Base-by-base conservation (phyloP, 2,797 vertebrate genomes). In the Notolabrus celidotus region DNA sequence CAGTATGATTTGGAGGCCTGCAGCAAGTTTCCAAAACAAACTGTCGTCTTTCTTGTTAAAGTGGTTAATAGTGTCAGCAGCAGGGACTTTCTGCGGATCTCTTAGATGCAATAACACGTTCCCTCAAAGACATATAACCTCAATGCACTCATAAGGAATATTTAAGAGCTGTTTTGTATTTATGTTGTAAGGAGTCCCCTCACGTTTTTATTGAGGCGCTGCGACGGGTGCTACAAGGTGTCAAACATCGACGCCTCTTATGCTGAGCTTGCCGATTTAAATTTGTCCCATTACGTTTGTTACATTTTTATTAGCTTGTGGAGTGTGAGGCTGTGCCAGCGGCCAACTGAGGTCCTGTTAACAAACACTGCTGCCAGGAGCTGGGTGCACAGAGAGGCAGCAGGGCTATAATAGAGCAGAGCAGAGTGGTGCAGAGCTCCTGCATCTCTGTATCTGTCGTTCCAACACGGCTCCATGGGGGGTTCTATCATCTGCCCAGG, bases 231-330 rank as follows among this genome's bases (percentile, higher is more conserved):
- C 66, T 83, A 54, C 58, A 63, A 77, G 77, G 75, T 88, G 84
- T 92, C 89, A 84, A 82, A 77, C 77, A 60, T 63, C 42, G 12
- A 31, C 33, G 23, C 63, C 77, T 83, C 77, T 72, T 83, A 51
- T 78, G 87, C 87, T 86, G 88, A 91, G 89, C 83, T 89, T 10
- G 86, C 79, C 46, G 38, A 69, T 86, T 89, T 83, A 67, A 87
- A 70, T 78, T 66, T 60, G 71, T 76, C 76, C 82, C 79, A 79
- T 86, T 89, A 84, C 64, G 68, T 82, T 82, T 83, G 69, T 70
- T 81, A 84, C 77, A 72, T 88, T 88, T 94, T 91, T 88, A 92
- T 92, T 81, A 91, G 85, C 83, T 73, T 50, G 69, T 80, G 20
- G 29, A 85, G 61, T 73, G 79, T 73, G 71, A 63, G 72, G 73